A percentile compares a stretch with the other conserved stretches of the same genome.
Conservation (phyloP, 2,888 invertebrate genomes). For the Pemphredon lugubris region DNA sequence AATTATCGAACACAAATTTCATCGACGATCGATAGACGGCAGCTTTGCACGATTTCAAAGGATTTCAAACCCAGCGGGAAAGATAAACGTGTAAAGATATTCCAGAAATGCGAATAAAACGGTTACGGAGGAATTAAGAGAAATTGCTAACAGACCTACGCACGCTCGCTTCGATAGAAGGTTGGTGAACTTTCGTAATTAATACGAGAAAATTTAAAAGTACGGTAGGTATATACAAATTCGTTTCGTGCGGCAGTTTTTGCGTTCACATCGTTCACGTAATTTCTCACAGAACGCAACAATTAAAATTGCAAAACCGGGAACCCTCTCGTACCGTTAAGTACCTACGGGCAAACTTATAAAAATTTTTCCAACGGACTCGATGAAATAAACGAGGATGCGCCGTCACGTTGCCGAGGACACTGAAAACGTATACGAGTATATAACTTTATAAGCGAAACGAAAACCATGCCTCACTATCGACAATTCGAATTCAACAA, state of each 20-base stretch:
- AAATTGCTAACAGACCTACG: too few relatives aligned
- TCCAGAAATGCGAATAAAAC: conserved; percentile 46
- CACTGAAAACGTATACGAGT: conserved; percentile 8
- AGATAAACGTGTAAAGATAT: conserved; percentile 20
- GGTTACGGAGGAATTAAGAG: conserved; percentile 18
- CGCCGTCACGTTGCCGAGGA: too few relatives aligned
- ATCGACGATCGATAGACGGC: conserved; percentile 24
- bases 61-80: conserved; percentile 5
- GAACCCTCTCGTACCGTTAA: too few relatives aligned
- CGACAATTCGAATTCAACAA: too few relatives aligned
- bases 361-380: conserved; percentile 34
- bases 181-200: conserved; percentile 40
- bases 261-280: neutral
- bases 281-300: conserved; percentile 24
- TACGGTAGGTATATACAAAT: neutral
- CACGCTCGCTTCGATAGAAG: neutral
- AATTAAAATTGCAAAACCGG: conserved; percentile 22
- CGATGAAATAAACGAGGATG: conserved; percentile 22
- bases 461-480: conserved; percentile 27
- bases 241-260: neutral
- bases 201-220: conserved; percentile 15
- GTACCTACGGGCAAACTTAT: conserved; percentile 33
- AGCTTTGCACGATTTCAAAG: conserved; percentile 9
- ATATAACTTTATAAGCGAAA: conserved; percentile 22
- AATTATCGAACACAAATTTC: neutral